Base-by-base conservation (phyloP, 2,797 vertebrate genomes). In the Channa striata region DNA sequence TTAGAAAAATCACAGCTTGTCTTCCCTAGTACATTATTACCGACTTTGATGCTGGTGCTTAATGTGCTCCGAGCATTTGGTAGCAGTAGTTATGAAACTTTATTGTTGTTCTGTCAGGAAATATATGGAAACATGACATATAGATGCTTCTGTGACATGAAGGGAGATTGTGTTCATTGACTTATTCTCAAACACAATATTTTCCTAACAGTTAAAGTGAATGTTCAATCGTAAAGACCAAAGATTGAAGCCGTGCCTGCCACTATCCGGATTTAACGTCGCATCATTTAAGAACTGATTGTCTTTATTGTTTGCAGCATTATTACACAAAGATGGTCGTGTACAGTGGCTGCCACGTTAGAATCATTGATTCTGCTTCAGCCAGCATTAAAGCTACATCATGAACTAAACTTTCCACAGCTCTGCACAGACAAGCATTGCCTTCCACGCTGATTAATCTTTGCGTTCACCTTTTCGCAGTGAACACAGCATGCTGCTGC, bases 321-420 rank as follows among this genome's bases (percentile, higher is more conserved):
- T 37, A 59, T 54, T 74, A 39, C 67, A 58, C 43, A 66, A 51
- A 51, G n/a, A 30, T 20, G 14, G 43, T 25, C 34, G 58, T 25
- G 52, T 23, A 44, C 17, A 58, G 23, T 40, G 19, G 14, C 50
- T 2, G 25, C 47, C 16, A 19, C 8, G 56, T 56, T 6, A 50
- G 30, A 56, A 72, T 82, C 51, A 48, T 63, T 33, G 23, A 30
- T 67, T 72, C 40, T 37, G 1, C 40, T 64, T 72, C 57, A 8
- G 20, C 34, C 54, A 0, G 21, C 14, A 36, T 57, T 37, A 52
- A 68, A 62, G 74, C 46, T 10, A 7, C 59, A 69, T 68, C 58
- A 68, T 64, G 69, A 74, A 76, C 58, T 30, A 60, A 72, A 69
- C 60, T 73, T 72, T 73, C 52, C 64, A 53, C 51, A 68, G 64